A percentile compares a stretch with the other conserved stretches of the same genome.
phyloP scores from a whole-genome alignment of 2,888 invertebrate species.

The Zootermopsis nevadensis region DNA sequence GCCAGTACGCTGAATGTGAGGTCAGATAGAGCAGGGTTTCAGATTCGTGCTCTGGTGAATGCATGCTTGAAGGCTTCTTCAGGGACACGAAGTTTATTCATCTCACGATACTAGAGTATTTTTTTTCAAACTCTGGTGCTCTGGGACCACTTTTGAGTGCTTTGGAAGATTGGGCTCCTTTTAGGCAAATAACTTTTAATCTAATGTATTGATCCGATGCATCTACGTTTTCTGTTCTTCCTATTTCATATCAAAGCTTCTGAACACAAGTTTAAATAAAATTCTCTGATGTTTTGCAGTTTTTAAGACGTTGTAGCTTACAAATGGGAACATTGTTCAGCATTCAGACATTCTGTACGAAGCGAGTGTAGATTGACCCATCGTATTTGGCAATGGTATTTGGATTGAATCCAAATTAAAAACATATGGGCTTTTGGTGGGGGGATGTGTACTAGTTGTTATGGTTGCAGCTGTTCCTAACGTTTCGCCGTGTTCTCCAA shows the following conservation, averaged over 20 bases:
- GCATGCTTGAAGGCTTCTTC: too few relatives aligned
- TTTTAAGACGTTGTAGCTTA: neutral
- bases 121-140: neutral
- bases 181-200: neutral
- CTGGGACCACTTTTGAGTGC: neutral
- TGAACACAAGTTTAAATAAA: neutral
- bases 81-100: neutral
- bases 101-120: neutral
- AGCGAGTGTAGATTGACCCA: neutral
- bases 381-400: conserved; percentile 4
- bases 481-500: too few relatives aligned
- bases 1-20: too few relatives aligned
- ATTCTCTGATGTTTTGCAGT: neutral
- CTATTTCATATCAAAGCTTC: neutral
- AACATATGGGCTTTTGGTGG: neutral
- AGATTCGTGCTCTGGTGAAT: too few relatives aligned
- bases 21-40: too few relatives aligned
- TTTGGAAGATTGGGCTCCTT: neutral
- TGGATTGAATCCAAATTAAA: neutral
- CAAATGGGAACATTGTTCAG: neutral
- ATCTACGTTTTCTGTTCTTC: neutral
- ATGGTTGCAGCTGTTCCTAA: neutral
- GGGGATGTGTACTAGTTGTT: neutral
- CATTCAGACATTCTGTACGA: neutral
- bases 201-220: neutral